Evolutionary conservation across 2,888 invertebrate species (phyloP), one percentile per base, ranked within the genome.

Genomic region (Sinopyrophorus schimmeli): DNA sequence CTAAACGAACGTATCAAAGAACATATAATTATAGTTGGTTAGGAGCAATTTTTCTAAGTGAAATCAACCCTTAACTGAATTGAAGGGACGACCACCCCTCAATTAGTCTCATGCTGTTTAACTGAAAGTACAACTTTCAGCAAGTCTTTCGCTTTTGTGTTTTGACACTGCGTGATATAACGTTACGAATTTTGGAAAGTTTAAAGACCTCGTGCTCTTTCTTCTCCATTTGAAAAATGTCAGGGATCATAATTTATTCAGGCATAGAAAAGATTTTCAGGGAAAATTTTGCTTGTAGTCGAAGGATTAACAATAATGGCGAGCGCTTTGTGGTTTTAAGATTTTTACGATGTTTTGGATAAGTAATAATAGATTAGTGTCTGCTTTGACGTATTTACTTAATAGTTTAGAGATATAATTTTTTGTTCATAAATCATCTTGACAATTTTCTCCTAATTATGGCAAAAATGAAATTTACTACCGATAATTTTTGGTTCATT

Each of bases 21-120:
- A 18, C 20, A 18, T 18, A 5, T 4, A 18, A 32, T 20, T 20
- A 20, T 9, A 20, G 17, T 11, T 12, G 9, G 12, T 16, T 32
- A 5, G 32, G 6, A 20, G 5, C 16, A 32, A 32, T 32, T 32
- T 32, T 16, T 20, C 11, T 6, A 11, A 16, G 20, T 7, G 12
- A 18, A 32, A 16, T 12, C 18, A 11, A 20, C 20, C 20, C 20
- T 32, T 11, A 31, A 32, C 20, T 20, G 20, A 18, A 4, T 32
- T 11, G 20, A 10, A 20, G 32, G 32, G 32, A 5, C 18, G 9
- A 17, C 17, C 20, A 20, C 37, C 37, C 37, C 26, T 26, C 37
- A 11, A 24, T 38, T 38, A 38, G 37, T 26, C 5, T 24, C 37
- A 24, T 26, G 37, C 37, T 38, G 37, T 31, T 31, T 16, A 31